Evolutionary conservation across 2,113 vertebrate species (phyloP).

Genomic region (Tricholaema leucomelas): DNA sequence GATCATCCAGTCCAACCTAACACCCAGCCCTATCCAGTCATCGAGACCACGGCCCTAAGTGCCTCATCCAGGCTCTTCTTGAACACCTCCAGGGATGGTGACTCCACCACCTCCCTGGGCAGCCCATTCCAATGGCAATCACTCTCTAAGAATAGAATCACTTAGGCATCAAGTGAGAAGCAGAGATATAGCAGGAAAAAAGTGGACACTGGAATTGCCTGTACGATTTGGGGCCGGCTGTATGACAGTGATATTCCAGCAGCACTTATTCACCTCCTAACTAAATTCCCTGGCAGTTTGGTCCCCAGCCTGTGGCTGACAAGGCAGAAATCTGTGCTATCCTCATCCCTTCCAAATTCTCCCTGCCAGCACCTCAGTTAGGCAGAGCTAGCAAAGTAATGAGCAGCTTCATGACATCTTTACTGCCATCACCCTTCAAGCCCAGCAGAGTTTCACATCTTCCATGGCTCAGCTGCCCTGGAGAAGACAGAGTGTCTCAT

Average conservation of each 20-base stretch:
- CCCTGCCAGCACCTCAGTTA: neutral
- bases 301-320: neutral
- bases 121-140: too few species aligned
- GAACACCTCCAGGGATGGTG: too few species aligned
- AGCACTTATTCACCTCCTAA: neutral
- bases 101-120: too few species aligned
- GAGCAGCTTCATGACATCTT: neutral
- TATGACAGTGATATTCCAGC: neutral
- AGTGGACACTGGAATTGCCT: neutral
- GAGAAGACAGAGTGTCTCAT: constrained; percentile 45
- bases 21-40: too few species aligned
- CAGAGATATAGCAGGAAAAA: neutral
- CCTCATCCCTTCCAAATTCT: neutral
- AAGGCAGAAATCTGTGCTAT: neutral
- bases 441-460: neutral
- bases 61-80: too few species aligned
- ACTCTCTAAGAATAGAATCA: too few species aligned
- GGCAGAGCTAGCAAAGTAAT: neutral
- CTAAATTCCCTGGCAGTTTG: neutral
- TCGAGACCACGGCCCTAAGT: too few species aligned
- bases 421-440: neutral
- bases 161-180: neutral
- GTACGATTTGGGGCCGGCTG: neutral
- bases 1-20: too few species aligned
- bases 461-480: neutral